A percentile compares a stretch with the other conserved stretches of the same genome.
Evolutionary conservation across 2,888 invertebrate genomes (phyloP).

Genomic region (Plagodis dolabraria): DNA sequence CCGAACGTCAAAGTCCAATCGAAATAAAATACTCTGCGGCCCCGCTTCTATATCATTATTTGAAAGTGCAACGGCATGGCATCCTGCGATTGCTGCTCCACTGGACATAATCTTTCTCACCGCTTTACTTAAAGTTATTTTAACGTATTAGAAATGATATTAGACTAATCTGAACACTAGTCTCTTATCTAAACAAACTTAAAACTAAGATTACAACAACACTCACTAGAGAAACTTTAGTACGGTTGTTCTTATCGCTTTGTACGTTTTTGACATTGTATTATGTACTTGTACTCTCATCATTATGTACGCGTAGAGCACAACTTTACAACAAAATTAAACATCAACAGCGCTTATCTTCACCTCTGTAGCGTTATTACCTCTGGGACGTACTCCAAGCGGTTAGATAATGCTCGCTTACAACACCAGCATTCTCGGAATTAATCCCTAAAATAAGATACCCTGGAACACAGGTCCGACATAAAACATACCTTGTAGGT

Average conservation of each 20-base stretch:
- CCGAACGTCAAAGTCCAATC: too few relatives aligned
- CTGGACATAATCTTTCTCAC: too few relatives aligned
- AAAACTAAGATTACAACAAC: too few relatives aligned
- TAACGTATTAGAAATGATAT: too few relatives aligned
- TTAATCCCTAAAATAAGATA: slow-evolving; percentile 21
- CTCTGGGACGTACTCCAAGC: slow-evolving; percentile 23
- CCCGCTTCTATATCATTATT: too few relatives aligned
- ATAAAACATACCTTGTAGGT: slow-evolving; percentile 25
- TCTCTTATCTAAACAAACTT: too few relatives aligned
- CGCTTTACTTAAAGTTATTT: too few relatives aligned
- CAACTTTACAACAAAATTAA: slow-evolving; percentile 16
- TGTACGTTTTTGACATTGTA: neutral
- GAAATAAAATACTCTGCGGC: too few relatives aligned
- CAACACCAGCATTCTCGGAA: slow-evolving; percentile 20
- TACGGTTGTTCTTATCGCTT: neutral
- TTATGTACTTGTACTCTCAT: slow-evolving; percentile 4
- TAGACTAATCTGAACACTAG: too few relatives aligned
- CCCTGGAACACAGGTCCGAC: slow-evolving; percentile 18
- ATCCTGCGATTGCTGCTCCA: too few relatives aligned
- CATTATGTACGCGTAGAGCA: slow-evolving; percentile 4
- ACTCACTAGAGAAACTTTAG: neutral
- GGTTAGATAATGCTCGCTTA: slow-evolving; percentile 21
- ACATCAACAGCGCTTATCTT: slow-evolving; percentile 25
- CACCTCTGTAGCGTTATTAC: slow-evolving; percentile 24
- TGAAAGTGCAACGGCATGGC: too few relatives aligned